Conservation (phyloP, 2,797 vertebrate genomes). For the Buphagus erythrorhynchus region DNA sequence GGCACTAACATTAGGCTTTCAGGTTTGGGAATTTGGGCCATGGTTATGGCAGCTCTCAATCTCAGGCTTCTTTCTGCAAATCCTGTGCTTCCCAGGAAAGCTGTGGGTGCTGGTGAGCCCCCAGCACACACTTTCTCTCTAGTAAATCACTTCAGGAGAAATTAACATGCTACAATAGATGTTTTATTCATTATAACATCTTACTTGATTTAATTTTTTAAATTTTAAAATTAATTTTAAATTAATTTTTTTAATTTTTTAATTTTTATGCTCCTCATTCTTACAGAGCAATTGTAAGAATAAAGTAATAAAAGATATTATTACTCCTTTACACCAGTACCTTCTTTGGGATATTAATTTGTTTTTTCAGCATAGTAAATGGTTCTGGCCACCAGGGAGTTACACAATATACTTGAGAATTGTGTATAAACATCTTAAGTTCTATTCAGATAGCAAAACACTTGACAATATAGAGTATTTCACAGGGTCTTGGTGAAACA, state of each 20-base stretch:
- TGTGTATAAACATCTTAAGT: not conserved
- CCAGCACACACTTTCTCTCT: not conserved
- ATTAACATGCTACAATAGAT: fast-evolving
- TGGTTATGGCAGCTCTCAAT: not conserved
- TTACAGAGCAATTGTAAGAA: not conserved
- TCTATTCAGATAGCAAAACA: not conserved
- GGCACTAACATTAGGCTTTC: not conserved
- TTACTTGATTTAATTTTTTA: not conserved
- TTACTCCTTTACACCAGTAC: not conserved
- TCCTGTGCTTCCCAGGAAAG: not conserved
- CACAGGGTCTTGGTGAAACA: not conserved
- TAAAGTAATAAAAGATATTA: too few species aligned
- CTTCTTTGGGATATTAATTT: not conserved
- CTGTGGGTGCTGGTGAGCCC: not conserved
- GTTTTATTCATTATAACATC: not conserved
- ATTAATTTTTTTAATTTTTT: not conserved
- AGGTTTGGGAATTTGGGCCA: not conserved
- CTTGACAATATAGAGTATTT: not conserved
- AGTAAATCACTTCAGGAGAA: not conserved
- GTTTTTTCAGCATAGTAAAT: not conserved
- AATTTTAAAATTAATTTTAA: too few species aligned
- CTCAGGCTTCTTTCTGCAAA: not conserved
- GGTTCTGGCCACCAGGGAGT: not conserved
- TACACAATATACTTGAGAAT: not conserved
- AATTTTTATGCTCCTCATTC: not conserved